Percentiles rank a stretch among this genome's conserved stretches.
phyloP scores from a whole-genome alignment of 2,888 invertebrate species.

The Zhuqinia jingwanae region DNA sequence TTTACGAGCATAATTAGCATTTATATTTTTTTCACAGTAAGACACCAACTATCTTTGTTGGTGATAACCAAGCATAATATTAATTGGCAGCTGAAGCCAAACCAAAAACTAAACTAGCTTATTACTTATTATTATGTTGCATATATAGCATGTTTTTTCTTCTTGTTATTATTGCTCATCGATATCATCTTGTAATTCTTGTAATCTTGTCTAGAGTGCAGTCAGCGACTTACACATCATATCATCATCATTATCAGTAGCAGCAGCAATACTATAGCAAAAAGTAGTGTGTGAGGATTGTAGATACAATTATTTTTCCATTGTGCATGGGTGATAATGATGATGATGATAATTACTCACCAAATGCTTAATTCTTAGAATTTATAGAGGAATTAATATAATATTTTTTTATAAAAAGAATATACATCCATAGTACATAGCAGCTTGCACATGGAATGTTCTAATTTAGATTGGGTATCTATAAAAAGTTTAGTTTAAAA shows the following conservation, averaged over 20 bases:
- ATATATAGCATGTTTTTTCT: conserved; percentile 2
- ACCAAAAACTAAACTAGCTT: conserved; percentile 17
- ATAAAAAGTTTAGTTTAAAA: conserved; percentile 47
- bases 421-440: too few species aligned
- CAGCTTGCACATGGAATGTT: conserved; percentile 44
- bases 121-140: too few species aligned
- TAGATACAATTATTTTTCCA: conserved; percentile 20
- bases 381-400: background rate
- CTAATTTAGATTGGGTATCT: conserved; percentile 25
- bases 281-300: too few species aligned
- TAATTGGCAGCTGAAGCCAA: conserved; percentile 66
- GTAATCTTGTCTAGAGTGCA: conserved; percentile 7
- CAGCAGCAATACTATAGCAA: too few species aligned
- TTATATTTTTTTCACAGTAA: conserved; percentile 67
- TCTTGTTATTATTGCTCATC: conserved; percentile 32
- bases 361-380: too few species aligned
- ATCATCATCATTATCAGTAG: too few species aligned
- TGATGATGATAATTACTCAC: conserved; percentile 56
- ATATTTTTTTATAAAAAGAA: too few species aligned
- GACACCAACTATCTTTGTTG: conserved; percentile 50
- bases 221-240: background rate
- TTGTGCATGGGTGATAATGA: background rate
- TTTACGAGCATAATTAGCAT: conserved; percentile 69
- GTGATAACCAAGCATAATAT: conserved; percentile 64
- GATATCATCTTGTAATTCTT: conserved; percentile 58